A percentile compares a stretch with the other conserved stretches of the same genome.
Evolutionary conservation across 2,797 vertebrate genomes (phyloP).

Genomic region (Semaprochilodus insignis): DNA sequence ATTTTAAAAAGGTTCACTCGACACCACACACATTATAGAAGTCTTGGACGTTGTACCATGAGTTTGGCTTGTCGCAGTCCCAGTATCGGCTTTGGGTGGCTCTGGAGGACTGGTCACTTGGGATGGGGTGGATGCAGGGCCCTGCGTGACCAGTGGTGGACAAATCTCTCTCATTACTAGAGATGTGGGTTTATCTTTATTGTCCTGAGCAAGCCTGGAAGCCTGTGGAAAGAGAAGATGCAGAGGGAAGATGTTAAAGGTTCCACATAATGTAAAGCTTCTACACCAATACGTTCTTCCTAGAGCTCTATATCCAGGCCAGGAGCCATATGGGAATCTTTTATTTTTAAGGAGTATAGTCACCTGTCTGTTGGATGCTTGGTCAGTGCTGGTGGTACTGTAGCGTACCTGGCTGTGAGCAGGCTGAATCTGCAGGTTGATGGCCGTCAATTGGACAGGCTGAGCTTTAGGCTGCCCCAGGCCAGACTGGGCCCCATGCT

Average conservation of each 20-base stretch:
- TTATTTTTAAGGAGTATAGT: not conserved
- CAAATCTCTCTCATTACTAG: constrained; percentile 82
- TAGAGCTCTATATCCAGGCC: too few species aligned
- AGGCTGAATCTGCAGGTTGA: constrained; percentile 93
- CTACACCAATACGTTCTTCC: too few species aligned
- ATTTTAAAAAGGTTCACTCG: not conserved
- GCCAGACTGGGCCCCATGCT: constrained; percentile 78
- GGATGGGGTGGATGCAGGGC: constrained; percentile 66
- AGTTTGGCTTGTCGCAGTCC: constrained; percentile 68
- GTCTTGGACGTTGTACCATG: constrained; percentile 70
- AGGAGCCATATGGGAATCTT: too few species aligned
- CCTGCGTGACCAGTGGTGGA: constrained; percentile 65
- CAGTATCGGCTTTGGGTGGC: constrained; percentile 74
- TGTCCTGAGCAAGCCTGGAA: constrained; percentile 79
- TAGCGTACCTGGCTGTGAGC: constrained; percentile 67
- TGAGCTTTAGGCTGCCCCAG: constrained; percentile 87
- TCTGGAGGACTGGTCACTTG: constrained; percentile 74
- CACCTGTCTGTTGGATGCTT: not conserved
- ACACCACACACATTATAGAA: not conserved
- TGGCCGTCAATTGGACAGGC: constrained; percentile 88
- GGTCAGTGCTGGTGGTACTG: not conserved
- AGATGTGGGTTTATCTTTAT: constrained; percentile 83
- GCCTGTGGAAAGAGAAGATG: constrained; percentile 70
- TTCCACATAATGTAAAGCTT: too few species aligned
- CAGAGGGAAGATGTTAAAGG: not conserved